Evolutionary conservation across 2,113 vertebrate species (phyloP).

Genomic region (Zosterops hypoxanthus): DNA sequence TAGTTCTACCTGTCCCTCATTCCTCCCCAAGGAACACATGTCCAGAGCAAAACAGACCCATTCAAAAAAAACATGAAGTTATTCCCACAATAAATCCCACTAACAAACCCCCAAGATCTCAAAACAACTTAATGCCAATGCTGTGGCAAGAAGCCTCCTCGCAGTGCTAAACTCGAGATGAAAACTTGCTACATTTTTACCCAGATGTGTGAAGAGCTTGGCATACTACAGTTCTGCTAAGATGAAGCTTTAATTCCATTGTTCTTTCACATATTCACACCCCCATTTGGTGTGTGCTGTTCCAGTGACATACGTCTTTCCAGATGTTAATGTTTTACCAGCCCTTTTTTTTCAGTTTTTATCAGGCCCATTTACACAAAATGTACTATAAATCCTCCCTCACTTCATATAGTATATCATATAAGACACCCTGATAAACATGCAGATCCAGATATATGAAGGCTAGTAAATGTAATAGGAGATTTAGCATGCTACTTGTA

Average conservation of each 20-base stretch:
- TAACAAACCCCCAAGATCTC: not conserved
- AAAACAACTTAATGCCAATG: not conserved
- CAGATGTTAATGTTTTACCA: conserved; percentile 75
- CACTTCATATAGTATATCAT: conserved; percentile 54
- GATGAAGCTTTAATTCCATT: not conserved
- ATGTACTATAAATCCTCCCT: conserved; percentile 62
- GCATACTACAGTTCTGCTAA: not conserved
- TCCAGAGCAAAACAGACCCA: not conserved
- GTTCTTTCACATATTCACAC: not conserved
- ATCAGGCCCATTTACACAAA: conserved; percentile 67
- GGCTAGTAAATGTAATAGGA: conserved; percentile 53
- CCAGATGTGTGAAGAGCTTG: not conserved
- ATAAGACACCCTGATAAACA: conserved; percentile 58
- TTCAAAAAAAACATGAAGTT: not conserved
- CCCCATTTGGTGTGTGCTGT: not conserved
- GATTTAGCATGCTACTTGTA: conserved; percentile 69
- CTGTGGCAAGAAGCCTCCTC: not conserved
- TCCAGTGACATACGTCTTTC: conserved; percentile 67
- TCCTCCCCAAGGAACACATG: fast-evolving
- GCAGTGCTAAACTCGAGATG: not conserved
- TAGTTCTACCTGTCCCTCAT: not conserved
- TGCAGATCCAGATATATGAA: conserved; percentile 54
- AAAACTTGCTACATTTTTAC: not conserved
- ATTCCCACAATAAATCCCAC: not conserved
- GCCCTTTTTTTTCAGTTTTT: conserved; percentile 61